Evolutionary conservation across 2,888 invertebrate genomes (phyloP).

Genomic region (Onchidella celtica): DNA sequence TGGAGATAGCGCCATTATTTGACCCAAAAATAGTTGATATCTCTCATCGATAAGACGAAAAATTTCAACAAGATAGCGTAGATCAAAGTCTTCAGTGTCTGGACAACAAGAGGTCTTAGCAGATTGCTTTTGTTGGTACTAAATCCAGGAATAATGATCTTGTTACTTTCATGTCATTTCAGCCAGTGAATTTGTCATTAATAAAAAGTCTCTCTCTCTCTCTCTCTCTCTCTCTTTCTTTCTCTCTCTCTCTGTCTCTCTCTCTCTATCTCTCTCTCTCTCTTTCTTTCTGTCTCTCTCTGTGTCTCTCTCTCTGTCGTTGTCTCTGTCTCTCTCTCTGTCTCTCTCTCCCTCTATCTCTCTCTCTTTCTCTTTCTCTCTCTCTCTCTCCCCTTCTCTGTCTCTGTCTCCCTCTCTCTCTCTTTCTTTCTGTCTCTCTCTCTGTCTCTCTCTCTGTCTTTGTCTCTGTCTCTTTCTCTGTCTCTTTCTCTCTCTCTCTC

Average conservation of each 20-base stretch:
- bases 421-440: not conserved
- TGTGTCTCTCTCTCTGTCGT: not conserved
- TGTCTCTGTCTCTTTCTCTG: conserved; percentile 1
- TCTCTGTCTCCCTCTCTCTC: not conserved
- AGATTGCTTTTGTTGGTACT: no score
- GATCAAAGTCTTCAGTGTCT: no score
- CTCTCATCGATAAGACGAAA: no score
- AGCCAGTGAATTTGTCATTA: no score
- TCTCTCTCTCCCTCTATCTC: not conserved
- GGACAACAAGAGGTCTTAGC: no score
- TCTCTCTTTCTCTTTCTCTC: no score
- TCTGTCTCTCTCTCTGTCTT: not conserved
- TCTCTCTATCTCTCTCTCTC: not conserved
- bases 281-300: not conserved
- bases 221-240: not conserved
- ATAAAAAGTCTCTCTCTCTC: not conserved
- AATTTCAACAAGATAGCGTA: no score
- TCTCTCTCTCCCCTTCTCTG: not conserved
- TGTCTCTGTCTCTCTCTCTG: not conserved
- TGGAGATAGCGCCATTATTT: no score
- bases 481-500: not conserved
- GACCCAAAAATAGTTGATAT: no score
- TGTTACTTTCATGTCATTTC: no score
- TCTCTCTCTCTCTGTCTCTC: not conserved
- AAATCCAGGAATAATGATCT: no score